Evolutionary conservation across 2,113 vertebrate species (phyloP).

Genomic region (Leptobrachium ailaonicum): DNA sequence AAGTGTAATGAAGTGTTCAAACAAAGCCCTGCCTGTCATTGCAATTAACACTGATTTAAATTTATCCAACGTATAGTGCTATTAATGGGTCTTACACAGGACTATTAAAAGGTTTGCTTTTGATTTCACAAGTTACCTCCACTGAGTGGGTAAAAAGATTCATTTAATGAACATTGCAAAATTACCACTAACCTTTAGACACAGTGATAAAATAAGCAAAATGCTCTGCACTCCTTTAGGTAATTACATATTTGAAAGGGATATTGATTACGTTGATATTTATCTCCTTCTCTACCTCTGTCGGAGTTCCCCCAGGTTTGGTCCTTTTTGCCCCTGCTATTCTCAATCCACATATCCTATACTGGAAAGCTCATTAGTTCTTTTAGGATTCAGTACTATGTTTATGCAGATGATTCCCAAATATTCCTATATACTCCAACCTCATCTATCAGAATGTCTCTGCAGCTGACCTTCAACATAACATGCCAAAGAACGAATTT

Average conservation of each 20-base stretch:
- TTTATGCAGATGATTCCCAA: too few species aligned
- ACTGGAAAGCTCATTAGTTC: too few species aligned
- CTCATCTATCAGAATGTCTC: too few species aligned
- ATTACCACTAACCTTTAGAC: neutral
- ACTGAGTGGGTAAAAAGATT: constrained; percentile 43
- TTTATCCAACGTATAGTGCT: constrained; percentile 55
- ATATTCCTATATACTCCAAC: too few species aligned
- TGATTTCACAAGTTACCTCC: constrained; percentile 51
- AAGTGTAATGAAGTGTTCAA: constrained; percentile 78
- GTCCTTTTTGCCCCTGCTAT: too few species aligned
- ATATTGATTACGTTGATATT: neutral
- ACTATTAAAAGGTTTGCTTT: constrained; percentile 64
- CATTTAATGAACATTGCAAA: constrained; percentile 39
- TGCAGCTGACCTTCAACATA: too few species aligned
- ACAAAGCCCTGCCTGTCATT: constrained; percentile 67
- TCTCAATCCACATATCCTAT: too few species aligned
- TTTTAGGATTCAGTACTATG: too few species aligned
- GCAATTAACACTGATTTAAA: constrained; percentile 68
- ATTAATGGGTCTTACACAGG: constrained; percentile 68
- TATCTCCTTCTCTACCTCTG: too few species aligned
- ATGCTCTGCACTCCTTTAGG: neutral
- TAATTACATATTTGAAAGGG: neutral
- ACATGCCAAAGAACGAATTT: too few species aligned
- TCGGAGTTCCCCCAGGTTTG: too few species aligned
- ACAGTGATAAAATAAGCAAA: neutral